phyloP scores from a whole-genome alignment of 2,113 vertebrate species.

The Phaethon lepturus region DNA sequence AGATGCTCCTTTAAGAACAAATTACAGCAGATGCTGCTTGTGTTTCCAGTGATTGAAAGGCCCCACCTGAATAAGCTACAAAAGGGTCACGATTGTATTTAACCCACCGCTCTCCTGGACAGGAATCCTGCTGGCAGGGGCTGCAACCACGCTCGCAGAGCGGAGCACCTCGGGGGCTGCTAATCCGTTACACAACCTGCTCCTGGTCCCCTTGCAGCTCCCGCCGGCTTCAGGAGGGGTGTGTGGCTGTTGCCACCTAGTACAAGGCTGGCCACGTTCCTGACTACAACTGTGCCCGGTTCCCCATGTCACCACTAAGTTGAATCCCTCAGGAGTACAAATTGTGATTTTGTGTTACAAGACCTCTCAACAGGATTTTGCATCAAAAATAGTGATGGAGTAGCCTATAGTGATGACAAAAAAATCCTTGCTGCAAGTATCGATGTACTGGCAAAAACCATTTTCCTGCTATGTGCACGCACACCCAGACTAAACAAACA shows the following conservation, averaged over 20 bases:
- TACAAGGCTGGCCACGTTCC: not conserved
- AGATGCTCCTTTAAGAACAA: conserved; percentile 56
- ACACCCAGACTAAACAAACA: not conserved
- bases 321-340: not conserved
- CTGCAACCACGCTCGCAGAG: not conserved
- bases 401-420: not conserved
- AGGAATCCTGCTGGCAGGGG: conserved; percentile 6
- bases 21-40: conserved; percentile 41
- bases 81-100: conserved; percentile 10
- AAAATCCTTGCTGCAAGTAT: not conserved
- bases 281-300: not conserved
- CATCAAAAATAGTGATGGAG: not conserved
- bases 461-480: not conserved
- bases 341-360: not conserved
- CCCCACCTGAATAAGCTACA: conserved; percentile 49
- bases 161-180: not conserved
- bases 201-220: not conserved
- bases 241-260: not conserved
- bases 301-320: not conserved
- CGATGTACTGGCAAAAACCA: not conserved
- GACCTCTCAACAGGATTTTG: not conserved
- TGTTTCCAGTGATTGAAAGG: conserved; percentile 31
- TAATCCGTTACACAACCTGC: not conserved
- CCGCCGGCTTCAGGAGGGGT: rapidly evolving
- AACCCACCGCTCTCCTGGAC: not conserved